These are phyloP conservation scores for Standfussiana lucernea DNA, from an alignment of 2,888 invertebrate genomes.

Conservation along the genomic window DNA sequence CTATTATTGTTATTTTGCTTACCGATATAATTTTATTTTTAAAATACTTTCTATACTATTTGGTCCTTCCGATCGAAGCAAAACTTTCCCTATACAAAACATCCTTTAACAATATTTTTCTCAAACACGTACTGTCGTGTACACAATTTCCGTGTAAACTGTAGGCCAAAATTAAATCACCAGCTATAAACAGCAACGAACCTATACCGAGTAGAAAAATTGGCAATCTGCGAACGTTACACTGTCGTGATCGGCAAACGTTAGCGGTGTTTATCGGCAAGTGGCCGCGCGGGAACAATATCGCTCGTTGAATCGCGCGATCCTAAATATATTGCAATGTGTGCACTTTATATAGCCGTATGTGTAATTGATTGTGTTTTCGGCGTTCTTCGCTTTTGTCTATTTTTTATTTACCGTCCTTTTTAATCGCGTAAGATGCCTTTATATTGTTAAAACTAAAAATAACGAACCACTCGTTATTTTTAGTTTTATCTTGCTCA, in stretches of 20 bases:
- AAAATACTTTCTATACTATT: no score
- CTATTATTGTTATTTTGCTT: no score
- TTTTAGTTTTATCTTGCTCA: no score
- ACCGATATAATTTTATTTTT: no score
- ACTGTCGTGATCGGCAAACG: conserved; percentile 74
- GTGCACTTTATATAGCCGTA: conserved; percentile 70
- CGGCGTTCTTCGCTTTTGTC: conserved; percentile 14
- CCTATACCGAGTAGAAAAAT: conserved; percentile 69
- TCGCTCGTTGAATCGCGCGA: conserved; percentile 71
- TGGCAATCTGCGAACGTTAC: conserved; percentile 66
- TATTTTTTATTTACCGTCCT: not conserved
- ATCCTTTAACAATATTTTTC: no score
- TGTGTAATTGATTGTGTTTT: conserved; percentile 75
- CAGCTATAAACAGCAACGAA: conserved; percentile 55
- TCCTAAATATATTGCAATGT: conserved; percentile 66
- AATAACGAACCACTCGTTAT: no score
- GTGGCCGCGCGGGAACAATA: conserved; percentile 83
- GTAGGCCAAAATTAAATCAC: conserved; percentile 47
- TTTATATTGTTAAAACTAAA: not conserved
- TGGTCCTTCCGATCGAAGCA: not conserved
- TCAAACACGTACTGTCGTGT: not conserved
- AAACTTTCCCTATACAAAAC: no score
- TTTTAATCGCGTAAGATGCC: not conserved
- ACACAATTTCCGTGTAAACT: conserved; percentile 14
- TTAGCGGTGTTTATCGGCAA: conserved; percentile 73